phyloP scores from a whole-genome alignment of 1,140 invertebrate genomes.

The Harlomillsia oculata region DNA sequence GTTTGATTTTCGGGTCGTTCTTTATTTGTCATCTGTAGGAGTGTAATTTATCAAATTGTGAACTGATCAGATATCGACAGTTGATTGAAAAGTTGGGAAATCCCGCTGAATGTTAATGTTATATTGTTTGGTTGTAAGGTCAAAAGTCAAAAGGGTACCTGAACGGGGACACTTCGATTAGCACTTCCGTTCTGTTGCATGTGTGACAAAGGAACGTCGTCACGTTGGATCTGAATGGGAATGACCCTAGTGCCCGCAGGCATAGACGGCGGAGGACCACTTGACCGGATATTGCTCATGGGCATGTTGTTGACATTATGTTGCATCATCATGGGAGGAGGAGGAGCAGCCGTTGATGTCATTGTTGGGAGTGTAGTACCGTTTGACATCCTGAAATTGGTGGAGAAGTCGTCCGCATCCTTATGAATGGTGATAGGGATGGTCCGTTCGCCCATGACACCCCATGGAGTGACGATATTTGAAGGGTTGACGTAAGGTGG shows the following conservation, averaged over 20 bases:
- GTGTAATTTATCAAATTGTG: no score
- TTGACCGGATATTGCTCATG: slow-evolving; percentile 22
- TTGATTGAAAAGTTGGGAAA: no score
- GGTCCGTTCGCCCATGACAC: slow-evolving; percentile 11
- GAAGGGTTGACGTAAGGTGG: slow-evolving; percentile 8
- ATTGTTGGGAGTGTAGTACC: slow-evolving; percentile 17
- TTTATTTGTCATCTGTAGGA: no score
- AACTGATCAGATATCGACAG: no score
- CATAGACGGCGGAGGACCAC: no score
- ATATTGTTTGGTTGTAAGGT: no score
- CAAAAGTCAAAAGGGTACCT: slow-evolving; percentile 11
- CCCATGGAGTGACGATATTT: slow-evolving; percentile 27
- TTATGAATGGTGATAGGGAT: slow-evolving; percentile 37
- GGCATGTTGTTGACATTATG: neutral
- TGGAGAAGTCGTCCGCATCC: slow-evolving; percentile 21
- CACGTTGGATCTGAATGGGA: slow-evolving; percentile 33
- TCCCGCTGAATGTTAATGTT: no score
- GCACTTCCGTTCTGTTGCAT: slow-evolving; percentile 13
- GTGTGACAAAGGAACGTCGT: slow-evolving; percentile 1
- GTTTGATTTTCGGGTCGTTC: neutral
- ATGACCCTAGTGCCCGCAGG: slow-evolving; percentile 31
- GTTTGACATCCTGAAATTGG: slow-evolving; percentile 21
- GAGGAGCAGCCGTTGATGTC: slow-evolving; percentile 33
- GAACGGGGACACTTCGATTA: slow-evolving; percentile 25
- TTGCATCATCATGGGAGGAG: slow-evolving; percentile 1